These are phyloP conservation scores for Festucalex cinctus DNA, from an alignment of 2,113 vertebrate species.

Conservation along the genomic window DNA sequence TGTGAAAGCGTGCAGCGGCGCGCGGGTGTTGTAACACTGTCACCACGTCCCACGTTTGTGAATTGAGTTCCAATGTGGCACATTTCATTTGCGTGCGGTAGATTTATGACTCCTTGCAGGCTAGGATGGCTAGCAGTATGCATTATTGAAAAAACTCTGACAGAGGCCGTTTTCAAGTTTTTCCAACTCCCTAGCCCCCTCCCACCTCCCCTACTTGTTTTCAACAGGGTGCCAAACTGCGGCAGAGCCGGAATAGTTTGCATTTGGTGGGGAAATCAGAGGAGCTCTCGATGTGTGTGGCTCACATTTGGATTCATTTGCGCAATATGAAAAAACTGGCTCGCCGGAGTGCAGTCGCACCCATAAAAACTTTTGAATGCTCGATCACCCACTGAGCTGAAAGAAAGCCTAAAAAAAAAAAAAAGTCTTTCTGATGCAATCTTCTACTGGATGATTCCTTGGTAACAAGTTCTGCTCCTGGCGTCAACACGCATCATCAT, in stretches of 20 bases:
- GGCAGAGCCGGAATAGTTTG: constrained; percentile 74
- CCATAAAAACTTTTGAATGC: constrained; percentile 34
- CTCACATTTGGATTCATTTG: constrained; percentile 53
- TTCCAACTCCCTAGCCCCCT: constrained; percentile 47
- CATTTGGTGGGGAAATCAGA: constrained; percentile 58
- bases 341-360: constrained; percentile 42
- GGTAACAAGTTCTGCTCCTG: constrained; percentile 11
- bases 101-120: constrained; percentile 67
- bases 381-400: constrained; percentile 49
- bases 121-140: constrained; percentile 52
- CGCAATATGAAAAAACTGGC: constrained; percentile 58
- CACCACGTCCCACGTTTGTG: constrained; percentile 46
- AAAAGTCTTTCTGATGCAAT: constrained; percentile 32
- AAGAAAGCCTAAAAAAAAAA: constrained; percentile 17
- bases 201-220: constrained; percentile 10
- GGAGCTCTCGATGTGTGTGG: constrained; percentile 58
- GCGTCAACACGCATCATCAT: constrained; percentile 40
- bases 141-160: constrained; percentile 58
- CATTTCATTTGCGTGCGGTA: constrained; percentile 61
- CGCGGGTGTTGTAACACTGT: constrained; percentile 18
- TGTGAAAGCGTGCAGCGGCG: no score
- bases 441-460: constrained; percentile 6
- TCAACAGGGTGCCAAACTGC: constrained; percentile 49
- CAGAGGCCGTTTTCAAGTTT: constrained; percentile 59
- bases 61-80: constrained; percentile 52